Evolutionary conservation across 1,140 invertebrate species (phyloP).

Genomic region (Tetragnatha versicolor): DNA sequence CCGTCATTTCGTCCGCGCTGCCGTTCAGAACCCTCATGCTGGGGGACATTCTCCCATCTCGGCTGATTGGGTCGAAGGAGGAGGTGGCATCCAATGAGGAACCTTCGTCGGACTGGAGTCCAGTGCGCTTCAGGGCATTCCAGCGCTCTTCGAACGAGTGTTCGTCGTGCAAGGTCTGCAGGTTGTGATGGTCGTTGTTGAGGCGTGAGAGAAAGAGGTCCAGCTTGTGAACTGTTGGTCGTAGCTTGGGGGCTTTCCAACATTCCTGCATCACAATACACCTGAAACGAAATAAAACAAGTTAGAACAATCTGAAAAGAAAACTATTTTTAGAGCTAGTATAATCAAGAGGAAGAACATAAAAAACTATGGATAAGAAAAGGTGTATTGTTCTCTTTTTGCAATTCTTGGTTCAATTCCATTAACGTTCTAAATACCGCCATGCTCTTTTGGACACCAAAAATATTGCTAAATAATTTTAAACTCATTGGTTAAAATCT

Average conservation of each 20-base stretch:
- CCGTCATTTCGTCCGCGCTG: conserved; percentile 66
- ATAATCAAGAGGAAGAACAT: too few species aligned
- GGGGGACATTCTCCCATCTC: conserved; percentile 61
- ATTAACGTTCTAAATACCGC: too few species aligned
- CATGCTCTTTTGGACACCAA: too few species aligned
- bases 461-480: too few species aligned
- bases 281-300: conserved; percentile 64
- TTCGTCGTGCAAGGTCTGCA: conserved; percentile 2
- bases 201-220: conserved; percentile 67
- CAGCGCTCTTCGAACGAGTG: conserved; percentile 59
- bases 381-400: too few species aligned
- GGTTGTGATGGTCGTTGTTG: conserved; percentile 46
- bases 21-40: conserved; percentile 70
- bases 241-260: conserved; percentile 67
- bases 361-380: too few species aligned
- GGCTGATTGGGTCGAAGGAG: too few species aligned
- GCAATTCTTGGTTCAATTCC: too few species aligned
- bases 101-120: conserved; percentile 44
- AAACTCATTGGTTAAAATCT: too few species aligned
- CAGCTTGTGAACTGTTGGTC: conserved; percentile 66
- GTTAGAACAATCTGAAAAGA: too few species aligned
- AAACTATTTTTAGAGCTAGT: too few species aligned
- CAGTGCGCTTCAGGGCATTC: conserved; percentile 56
- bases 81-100: conserved; percentile 1
- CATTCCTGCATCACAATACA: conserved; percentile 75